Percentiles rank a stretch among this genome's conserved stretches.
These are phyloP conservation scores for Pteronotus mesoamericanus DNA, from an alignment of 2,797 vertebrate species.

Conservation along the genomic window DNA sequence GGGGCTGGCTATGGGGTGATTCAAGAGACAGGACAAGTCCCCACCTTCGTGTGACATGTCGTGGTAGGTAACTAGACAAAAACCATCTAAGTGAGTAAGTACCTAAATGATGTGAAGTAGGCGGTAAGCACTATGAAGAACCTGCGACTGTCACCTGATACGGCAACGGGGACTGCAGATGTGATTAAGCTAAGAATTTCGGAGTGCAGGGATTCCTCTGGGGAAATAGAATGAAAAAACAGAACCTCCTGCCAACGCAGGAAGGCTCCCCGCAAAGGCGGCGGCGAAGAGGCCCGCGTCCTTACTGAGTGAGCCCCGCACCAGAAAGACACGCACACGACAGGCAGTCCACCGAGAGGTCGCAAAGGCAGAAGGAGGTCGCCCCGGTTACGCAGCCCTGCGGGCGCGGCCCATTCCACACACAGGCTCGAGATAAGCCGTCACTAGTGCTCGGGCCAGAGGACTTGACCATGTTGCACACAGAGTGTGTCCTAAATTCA, in stretches of 20 bases:
- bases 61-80: neutral
- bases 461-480: neutral
- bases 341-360: neutral
- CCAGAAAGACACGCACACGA: neutral
- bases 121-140: neutral
- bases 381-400: neutral
- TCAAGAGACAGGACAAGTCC: neutral
- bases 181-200: neutral
- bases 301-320: neutral
- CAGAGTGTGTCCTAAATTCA: neutral
- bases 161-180: neutral
- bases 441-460: neutral
- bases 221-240: neutral
- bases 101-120: neutral
- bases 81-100: neutral
- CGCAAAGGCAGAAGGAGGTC: neutral
- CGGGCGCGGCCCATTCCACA: accelerated
- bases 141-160: neutral
- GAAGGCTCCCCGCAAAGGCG: neutral
- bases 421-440: too few relatives aligned
- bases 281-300: neutral
- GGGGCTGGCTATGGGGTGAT: neutral
- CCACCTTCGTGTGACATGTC: neutral
- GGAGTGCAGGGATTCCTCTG: neutral
- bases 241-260: neutral